A percentile compares a stretch with the other conserved stretches of the same genome.
Evolutionary conservation across 2,888 invertebrate genomes (phyloP).

Genomic region (Pheosia tremula): DNA sequence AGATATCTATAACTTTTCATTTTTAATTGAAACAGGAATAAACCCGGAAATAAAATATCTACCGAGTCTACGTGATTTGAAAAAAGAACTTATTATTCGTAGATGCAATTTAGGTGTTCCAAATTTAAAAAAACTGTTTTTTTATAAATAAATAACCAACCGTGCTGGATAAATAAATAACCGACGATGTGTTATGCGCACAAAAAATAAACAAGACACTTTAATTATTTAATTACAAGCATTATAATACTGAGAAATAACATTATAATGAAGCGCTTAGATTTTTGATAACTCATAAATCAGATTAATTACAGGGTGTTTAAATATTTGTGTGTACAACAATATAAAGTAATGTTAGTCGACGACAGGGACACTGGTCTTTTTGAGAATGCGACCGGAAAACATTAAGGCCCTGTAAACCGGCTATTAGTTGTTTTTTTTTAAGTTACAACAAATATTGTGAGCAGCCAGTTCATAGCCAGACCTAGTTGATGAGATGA

Average conservation of each 20-base stretch:
- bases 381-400: slow-evolving; percentile 47
- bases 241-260: slow-evolving; percentile 14
- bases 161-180: slow-evolving; percentile 9
- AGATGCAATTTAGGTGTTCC: too few species aligned
- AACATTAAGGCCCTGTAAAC: slow-evolving; percentile 42
- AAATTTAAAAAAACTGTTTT: too few species aligned
- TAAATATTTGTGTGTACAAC: slow-evolving; percentile 41
- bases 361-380: slow-evolving; percentile 37
- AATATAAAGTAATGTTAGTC: slow-evolving; percentile 42
- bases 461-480: slow-evolving; percentile 29
- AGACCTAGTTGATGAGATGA: slow-evolving; percentile 9
- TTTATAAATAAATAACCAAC: too few species aligned
- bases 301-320: slow-evolving; percentile 46
- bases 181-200: neutral
- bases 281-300: slow-evolving; percentile 46
- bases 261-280: slow-evolving; percentile 26
- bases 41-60: neutral
- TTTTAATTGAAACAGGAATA: neutral
- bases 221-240: slow-evolving; percentile 34
- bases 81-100: neutral
- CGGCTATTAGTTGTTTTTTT: slow-evolving; percentile 29
- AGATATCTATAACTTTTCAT: neutral
- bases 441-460: slow-evolving; percentile 33
- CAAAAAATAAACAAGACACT: slow-evolving; percentile 25
- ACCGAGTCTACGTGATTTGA: neutral